Evolutionary conservation across 23 tunicate genomes (phyloP), one percentile per base, ranked within the genome.

Genomic region (Corella eumyota): DNA sequence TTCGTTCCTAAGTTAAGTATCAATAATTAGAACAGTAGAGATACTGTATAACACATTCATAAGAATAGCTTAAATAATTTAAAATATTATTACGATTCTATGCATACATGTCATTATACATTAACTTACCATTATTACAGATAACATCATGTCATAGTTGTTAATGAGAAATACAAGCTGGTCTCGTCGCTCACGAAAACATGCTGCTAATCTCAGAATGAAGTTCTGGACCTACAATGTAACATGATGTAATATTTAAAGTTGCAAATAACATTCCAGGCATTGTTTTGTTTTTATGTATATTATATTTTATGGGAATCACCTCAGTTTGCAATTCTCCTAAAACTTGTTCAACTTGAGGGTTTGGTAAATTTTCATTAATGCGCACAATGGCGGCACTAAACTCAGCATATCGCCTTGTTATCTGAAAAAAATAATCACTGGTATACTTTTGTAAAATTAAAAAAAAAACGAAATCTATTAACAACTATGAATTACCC

Each of bases 111-210:
- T n/a, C n/a, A n/a, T n/a, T n/a, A n/a, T n/a, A n/a, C n/a, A n/a
- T n/a, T n/a, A n/a, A 46, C 70, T 32, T 24, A 79, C 88, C 90
- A 88, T 67, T 9, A 88, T 67, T 44, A 88, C 96, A 24, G 88
- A 78, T 36, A 90, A 65, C 83, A 90, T 70, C 97, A 90, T 90
- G 77, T 90, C 97, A 40, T 90, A 90, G 69, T 90, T 90, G 74
- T 90, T 90, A 30, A 90, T 90, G 60, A 90, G 84, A 56, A 90
- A 90, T 4, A 81, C 85, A 28, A 90, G 73, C 53, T 90, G 91
- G 36, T 80, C 84, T 40, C 81, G 81, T 25, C 91, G 67, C 3
- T 73, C 84, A 28, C 74, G 51, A 36, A 90, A 90, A 44, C 91
- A 74, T 7, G 97, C 69, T 28, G 91, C 91, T 65, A 90, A 34